A percentile compares a stretch with the other conserved stretches of the same genome.
phyloP scores from a whole-genome alignment of 2,888 invertebrate genomes.

The Microchrysa polita region DNA sequence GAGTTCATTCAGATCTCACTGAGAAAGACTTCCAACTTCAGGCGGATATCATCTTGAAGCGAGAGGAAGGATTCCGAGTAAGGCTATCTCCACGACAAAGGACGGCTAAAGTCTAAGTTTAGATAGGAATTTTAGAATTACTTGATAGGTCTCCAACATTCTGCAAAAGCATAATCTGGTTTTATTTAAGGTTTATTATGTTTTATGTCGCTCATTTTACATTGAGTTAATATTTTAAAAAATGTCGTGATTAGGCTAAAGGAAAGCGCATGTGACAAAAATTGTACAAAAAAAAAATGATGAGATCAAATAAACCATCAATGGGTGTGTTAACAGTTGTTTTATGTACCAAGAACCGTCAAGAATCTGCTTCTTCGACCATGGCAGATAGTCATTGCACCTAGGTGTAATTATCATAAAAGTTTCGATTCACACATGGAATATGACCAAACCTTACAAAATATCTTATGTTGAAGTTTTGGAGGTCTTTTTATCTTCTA shows the following conservation, averaged over 20 bases:
- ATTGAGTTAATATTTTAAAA: too few relatives aligned
- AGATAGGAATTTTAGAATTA: not conserved
- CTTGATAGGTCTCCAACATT: not conserved
- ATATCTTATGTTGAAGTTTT: too few relatives aligned
- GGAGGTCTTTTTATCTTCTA: too few relatives aligned
- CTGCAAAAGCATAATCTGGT: not conserved
- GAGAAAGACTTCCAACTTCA: conserved; percentile 77
- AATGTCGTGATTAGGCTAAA: not conserved
- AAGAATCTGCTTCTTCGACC: too few relatives aligned
- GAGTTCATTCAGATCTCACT: conserved; percentile 72
- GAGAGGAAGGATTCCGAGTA: conserved; percentile 80
- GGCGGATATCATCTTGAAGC: conserved; percentile 81
- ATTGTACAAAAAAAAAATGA: not conserved
- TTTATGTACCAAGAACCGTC: too few relatives aligned
- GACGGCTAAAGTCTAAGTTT: conserved; percentile 44
- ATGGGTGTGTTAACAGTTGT: too few relatives aligned
- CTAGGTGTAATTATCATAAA: too few relatives aligned
- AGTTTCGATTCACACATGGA: too few relatives aligned
- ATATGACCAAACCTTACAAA: too few relatives aligned
- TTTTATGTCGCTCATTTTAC: not conserved
- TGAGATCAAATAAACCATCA: not conserved
- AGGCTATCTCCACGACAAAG: conserved; percentile 71
- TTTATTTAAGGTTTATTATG: not conserved
- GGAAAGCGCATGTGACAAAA: conserved; percentile 9
- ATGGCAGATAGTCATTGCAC: too few relatives aligned